Evolutionary conservation across 2,797 vertebrate genomes (phyloP).

Genomic region (Acestrorhynchus altus): DNA sequence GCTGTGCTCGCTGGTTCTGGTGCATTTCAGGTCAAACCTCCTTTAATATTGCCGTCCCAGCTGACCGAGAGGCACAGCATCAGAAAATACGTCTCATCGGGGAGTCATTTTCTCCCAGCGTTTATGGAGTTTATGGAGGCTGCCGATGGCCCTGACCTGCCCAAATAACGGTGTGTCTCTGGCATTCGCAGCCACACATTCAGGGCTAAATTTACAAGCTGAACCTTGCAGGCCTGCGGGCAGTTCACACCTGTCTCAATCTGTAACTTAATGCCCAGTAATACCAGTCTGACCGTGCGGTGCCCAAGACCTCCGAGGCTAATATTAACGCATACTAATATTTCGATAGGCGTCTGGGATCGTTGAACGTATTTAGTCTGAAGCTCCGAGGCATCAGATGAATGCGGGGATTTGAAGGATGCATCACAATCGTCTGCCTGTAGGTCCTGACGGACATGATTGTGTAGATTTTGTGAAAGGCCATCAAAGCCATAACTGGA

Average conservation of each 20-base stretch:
- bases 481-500: background rate
- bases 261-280: slow-evolving; percentile 35
- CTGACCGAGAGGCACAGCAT: too few species aligned
- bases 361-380: too few species aligned
- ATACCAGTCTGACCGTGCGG: background rate
- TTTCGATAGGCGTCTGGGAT: background rate
- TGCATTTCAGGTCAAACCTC: background rate
- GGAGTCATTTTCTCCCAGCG: background rate
- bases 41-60: background rate
- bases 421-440: background rate
- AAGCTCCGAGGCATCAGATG: background rate
- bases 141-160: slow-evolving; percentile 47
- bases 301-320: background rate
- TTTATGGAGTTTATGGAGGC: slow-evolving; percentile 16
- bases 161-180: background rate
- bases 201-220: slow-evolving; percentile 73
- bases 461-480: too few species aligned
- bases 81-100: background rate
- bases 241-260: slow-evolving; percentile 48
- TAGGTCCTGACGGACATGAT: background rate
- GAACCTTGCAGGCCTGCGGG: slow-evolving; percentile 9
- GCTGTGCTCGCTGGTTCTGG: background rate
- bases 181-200: slow-evolving; percentile 66
- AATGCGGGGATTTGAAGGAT: background rate
- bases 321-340: background rate